phyloP scores from a whole-genome alignment of 2,888 invertebrate species.

The Alsophila aescularia region DNA sequence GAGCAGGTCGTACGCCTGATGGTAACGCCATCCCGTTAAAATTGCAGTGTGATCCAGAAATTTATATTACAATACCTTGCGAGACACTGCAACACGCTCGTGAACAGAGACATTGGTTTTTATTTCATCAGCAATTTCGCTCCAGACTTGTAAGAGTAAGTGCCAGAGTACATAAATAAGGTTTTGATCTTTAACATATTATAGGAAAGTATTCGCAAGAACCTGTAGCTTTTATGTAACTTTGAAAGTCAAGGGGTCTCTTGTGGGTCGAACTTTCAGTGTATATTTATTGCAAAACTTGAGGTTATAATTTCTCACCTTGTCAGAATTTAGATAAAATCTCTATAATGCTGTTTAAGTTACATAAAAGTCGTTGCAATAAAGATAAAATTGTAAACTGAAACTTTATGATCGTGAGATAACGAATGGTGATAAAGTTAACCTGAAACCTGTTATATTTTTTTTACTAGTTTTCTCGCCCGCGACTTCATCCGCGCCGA shows the following conservation, averaged over 20 bases:
- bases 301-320: conserved; percentile 11
- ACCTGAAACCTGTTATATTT: too few relatives aligned
- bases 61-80: too few relatives aligned
- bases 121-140: too few relatives aligned
- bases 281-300: conserved; percentile 18
- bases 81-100: too few relatives aligned
- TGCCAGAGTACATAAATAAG: too few relatives aligned
- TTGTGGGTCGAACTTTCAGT: neutral
- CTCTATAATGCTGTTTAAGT: conserved; percentile 11
- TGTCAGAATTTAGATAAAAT: conserved; percentile 11
- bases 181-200: neutral
- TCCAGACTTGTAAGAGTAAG: too few relatives aligned
- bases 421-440: neutral
- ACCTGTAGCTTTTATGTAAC: neutral
- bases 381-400: neutral
- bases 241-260: neutral
- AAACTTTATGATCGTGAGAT: neutral
- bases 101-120: too few relatives aligned
- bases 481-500: too few relatives aligned
- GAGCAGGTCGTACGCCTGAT: too few relatives aligned
- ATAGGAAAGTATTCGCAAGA: neutral
- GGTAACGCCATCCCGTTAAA: too few relatives aligned
- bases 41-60: too few relatives aligned
- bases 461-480: too few relatives aligned
- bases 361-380: conserved; percentile 2